Conservation (phyloP, 2,113 vertebrate species). For the Pygoscelis adeliae region DNA sequence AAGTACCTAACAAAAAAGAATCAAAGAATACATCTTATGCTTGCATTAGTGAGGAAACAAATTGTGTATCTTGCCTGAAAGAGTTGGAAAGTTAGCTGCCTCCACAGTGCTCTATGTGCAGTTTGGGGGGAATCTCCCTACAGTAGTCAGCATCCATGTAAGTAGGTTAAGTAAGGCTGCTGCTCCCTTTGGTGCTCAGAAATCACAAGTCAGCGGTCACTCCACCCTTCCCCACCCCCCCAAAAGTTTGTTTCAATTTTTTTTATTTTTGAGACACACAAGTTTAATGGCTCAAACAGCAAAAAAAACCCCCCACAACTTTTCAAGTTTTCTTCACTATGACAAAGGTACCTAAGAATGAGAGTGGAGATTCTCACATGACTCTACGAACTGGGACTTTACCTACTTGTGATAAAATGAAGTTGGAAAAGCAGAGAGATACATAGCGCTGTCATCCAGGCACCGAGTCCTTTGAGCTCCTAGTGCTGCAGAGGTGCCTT, state of each 20-base stretch:
- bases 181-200: neutral
- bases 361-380: neutral
- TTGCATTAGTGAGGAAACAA: neutral
- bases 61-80: neutral
- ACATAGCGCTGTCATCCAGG: neutral
- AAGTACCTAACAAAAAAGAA: neutral
- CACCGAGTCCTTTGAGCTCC: neutral
- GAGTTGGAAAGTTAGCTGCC: neutral
- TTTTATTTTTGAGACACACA: neutral
- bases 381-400: neutral
- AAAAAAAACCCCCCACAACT: neutral
- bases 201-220: neutral
- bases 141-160: neutral
- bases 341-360: neutral
- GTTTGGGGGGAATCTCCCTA: neutral
- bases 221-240: neutral
- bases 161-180: neutral
- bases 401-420: neutral
- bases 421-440: neutral
- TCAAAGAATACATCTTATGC: neutral
- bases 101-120: rapidly evolving
- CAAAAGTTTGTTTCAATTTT: neutral
- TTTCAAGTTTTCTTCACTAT: neutral
- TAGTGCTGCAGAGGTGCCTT: neutral
- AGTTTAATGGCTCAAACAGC: neutral